Conservation (phyloP, 2,797 vertebrate genomes). For the Crax fasciolata region DNA sequence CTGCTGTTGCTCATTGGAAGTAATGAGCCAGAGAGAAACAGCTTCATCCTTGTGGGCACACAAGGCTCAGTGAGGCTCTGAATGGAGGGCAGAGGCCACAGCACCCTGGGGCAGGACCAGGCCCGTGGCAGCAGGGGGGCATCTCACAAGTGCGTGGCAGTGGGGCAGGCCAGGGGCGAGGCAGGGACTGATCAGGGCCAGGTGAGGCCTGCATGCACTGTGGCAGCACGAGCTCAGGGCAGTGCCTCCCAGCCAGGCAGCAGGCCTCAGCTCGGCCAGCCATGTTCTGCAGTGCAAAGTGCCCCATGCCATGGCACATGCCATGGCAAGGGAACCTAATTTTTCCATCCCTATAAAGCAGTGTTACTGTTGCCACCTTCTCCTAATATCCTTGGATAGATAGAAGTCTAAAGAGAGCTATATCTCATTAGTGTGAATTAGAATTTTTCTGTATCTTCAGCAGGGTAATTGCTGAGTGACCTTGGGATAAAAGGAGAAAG, state of each 20-base stretch:
- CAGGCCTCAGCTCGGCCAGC: not conserved
- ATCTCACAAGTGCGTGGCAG: not conserved
- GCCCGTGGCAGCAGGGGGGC: fast-evolving
- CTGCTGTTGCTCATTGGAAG: not conserved
- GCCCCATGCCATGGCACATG: not conserved
- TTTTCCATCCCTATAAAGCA: not conserved
- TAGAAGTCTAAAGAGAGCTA: not conserved
- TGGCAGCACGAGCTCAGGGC: not conserved
- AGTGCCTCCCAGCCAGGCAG: not conserved
- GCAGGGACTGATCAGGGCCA: not conserved
- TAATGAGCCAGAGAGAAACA: not conserved
- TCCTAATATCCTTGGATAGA: not conserved
- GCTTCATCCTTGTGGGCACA: not conserved
- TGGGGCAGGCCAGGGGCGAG: not conserved
- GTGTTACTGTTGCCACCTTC: not conserved
- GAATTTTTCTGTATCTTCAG: not conserved
- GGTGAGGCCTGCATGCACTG: not conserved
- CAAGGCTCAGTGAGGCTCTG: not conserved
- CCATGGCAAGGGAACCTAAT: not conserved
- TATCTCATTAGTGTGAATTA: not conserved
- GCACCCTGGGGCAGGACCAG: not conserved
- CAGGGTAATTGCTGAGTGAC: not conserved
- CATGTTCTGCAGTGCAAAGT: not conserved
- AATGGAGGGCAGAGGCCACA: not conserved
- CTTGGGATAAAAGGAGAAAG: not conserved